Percentiles rank a stretch among this genome's conserved stretches.
Conservation (phyloP, 2,797 vertebrate genomes). For the Gallinago solitaria region DNA sequence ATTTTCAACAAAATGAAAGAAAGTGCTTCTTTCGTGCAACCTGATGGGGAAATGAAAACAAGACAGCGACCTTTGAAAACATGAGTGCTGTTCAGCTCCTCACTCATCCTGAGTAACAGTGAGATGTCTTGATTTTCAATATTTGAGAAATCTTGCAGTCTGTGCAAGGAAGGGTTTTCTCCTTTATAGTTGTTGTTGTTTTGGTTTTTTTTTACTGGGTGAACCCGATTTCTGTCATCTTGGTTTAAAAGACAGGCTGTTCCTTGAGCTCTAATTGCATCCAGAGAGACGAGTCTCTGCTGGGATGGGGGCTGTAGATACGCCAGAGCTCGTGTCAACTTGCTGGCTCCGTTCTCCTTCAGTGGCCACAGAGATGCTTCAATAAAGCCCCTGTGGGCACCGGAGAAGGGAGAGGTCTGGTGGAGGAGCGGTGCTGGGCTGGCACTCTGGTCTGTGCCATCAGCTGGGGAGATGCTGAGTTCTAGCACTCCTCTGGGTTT, state of each 20-base stretch:
- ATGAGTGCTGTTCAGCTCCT: background rate
- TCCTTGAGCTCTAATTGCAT: background rate
- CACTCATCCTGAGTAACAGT: background rate
- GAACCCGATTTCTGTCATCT: background rate
- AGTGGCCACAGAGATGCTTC: background rate
- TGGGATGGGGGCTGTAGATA: background rate
- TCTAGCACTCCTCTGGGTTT: background rate
- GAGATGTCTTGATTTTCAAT: background rate
- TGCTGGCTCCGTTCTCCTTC: background rate
- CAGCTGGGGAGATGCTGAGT: background rate
- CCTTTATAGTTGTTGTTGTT: too few species aligned
- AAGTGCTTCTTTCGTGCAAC: constrained; percentile 36
- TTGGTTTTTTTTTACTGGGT: background rate
- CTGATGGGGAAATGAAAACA: constrained; percentile 33
- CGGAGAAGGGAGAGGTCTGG: background rate
- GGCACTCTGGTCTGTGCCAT: background rate
- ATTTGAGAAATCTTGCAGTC: background rate
- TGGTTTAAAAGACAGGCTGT: background rate
- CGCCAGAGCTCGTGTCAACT: background rate
- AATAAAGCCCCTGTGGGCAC: background rate
- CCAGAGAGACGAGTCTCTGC: background rate
- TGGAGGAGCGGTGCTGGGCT: background rate
- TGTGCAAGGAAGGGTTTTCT: background rate
- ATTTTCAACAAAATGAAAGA: constrained; percentile 43
- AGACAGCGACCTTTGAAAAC: background rate